These are phyloP conservation scores for Odontomyia ornata DNA, from an alignment of 2,888 invertebrate species.

Conservation along the genomic window DNA sequence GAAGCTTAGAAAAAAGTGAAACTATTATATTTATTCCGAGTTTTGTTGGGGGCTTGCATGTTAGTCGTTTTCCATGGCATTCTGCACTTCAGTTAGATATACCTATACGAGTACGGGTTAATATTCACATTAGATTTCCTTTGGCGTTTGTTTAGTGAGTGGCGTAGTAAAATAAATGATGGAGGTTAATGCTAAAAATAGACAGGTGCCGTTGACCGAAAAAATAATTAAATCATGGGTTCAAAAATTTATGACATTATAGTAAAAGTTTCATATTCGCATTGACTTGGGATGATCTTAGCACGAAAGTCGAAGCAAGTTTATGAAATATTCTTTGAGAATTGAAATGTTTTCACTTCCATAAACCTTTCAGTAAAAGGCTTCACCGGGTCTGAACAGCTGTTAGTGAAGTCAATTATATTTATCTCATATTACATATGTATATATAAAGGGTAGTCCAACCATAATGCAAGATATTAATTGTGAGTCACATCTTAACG, in stretches of 20 bases:
- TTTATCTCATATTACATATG: no score
- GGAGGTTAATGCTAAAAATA: neutral
- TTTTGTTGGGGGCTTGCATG: no score
- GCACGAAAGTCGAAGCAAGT: neutral
- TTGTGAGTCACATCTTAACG: no score
- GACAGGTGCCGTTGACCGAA: conserved; percentile 10
- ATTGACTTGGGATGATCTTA: neutral
- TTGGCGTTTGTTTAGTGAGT: neutral
- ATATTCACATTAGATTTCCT: neutral
- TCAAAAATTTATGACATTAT: neutral
- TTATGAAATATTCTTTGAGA: no score
- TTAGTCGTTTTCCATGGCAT: neutral
- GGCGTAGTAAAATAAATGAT: neutral
- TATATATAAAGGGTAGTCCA: no score
- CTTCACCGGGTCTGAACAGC: no score
- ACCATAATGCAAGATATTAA: no score
- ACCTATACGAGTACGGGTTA: no score
- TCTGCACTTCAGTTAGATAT: neutral
- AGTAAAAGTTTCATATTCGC: neutral
- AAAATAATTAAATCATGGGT: neutral
- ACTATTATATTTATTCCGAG: neutral
- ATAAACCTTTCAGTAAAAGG: no score
- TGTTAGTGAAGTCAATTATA: no score
- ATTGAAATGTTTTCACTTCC: no score
- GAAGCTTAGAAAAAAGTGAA: conserved; percentile 2